Percentiles rank a stretch among this genome's conserved stretches.
Evolutionary conservation across 1,140 invertebrate species (phyloP).

Genomic region (Sycophaga agraensis): DNA sequence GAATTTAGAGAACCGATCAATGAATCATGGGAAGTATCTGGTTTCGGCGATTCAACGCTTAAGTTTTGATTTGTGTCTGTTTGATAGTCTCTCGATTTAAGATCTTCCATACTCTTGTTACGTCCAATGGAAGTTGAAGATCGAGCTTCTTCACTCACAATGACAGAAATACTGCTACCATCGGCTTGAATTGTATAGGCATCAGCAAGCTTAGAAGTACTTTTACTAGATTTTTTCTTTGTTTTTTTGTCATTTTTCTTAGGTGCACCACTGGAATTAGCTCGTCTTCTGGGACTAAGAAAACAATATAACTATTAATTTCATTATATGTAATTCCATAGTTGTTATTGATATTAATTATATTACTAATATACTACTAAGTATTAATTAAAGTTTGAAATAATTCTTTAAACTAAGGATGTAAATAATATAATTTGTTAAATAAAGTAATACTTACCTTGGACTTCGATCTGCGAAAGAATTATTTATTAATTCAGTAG

Average conservation of each 20-base stretch:
- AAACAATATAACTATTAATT: background rate
- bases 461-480: conserved; percentile 44
- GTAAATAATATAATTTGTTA: background rate
- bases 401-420: too few relatives aligned
- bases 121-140: conserved; percentile 27
- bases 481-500: conserved; percentile 22
- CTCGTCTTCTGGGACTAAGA: conserved; percentile 46
- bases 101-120: conserved; percentile 51
- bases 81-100: conserved; percentile 39
- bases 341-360: too few relatives aligned
- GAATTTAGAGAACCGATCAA: conserved; percentile 40
- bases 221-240: conserved; percentile 51
- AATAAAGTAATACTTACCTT: conserved; percentile 6
- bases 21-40: conserved; percentile 10
- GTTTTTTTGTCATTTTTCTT: conserved; percentile 53
- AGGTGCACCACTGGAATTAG: conserved; percentile 49
- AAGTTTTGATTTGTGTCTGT: conserved; percentile 17
- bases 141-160: conserved; percentile 44
- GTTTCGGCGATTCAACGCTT: too few relatives aligned
- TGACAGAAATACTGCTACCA: conserved; percentile 42
- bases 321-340: too few relatives aligned
- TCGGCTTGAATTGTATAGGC: conserved; percentile 38
- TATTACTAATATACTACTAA: too few relatives aligned
- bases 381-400: too few relatives aligned
- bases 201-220: conserved; percentile 50